phyloP scores from a whole-genome alignment of 2,797 vertebrate species.

The Pogonophryne albipinna region DNA sequence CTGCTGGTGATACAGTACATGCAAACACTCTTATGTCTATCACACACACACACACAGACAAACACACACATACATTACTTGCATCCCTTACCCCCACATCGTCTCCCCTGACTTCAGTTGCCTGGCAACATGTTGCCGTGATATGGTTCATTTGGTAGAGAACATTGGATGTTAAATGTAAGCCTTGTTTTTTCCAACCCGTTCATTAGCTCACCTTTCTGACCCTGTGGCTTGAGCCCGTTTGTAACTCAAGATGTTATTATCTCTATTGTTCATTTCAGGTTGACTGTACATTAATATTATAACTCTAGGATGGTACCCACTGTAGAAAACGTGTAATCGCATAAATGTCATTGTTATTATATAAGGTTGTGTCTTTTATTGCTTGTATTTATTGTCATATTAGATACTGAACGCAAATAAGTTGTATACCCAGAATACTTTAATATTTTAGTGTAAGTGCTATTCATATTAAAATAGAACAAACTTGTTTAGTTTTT shows the following conservation, averaged over 20 bases:
- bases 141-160: slow-evolving; percentile 41
- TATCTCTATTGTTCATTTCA: slow-evolving; percentile 3
- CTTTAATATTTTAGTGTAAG: too few species aligned
- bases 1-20: background rate
- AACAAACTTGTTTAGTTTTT: background rate
- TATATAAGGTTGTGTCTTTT: background rate
- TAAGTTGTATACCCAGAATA: background rate
- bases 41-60: background rate
- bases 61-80: background rate
- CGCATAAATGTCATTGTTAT: background rate
- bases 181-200: slow-evolving; percentile 23
- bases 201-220: slow-evolving; percentile 33
- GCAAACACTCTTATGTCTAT: background rate
- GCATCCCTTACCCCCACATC: slow-evolving; percentile 12
- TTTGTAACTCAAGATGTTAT: slow-evolving; percentile 13
- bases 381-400: background rate
- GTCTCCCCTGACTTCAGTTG: slow-evolving; percentile 60
- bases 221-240: background rate
- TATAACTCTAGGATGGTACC: background rate
- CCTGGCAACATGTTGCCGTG: slow-evolving; percentile 75
- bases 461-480: background rate
- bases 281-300: background rate
- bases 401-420: background rate
- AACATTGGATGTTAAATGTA: slow-evolving; percentile 45
- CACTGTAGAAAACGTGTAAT: background rate